phyloP scores from a whole-genome alignment of 92 coral and sea anemone species.

The Zoanthus solanderi region DNA sequence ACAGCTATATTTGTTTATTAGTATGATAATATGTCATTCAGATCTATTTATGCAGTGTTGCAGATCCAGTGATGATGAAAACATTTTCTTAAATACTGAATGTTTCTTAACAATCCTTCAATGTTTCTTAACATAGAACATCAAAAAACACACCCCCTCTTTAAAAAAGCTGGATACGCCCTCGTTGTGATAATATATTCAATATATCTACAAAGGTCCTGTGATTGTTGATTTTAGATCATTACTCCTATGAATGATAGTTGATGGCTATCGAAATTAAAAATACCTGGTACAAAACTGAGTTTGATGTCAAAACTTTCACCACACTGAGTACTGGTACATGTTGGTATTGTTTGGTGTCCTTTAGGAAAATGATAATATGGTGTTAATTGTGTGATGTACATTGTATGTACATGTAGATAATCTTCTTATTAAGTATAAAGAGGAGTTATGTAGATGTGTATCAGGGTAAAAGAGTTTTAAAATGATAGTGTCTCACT shows the following conservation, averaged over 20 bases:
- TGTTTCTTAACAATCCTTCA: background rate
- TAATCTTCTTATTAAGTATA: background rate
- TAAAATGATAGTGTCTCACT: background rate
- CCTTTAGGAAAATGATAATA: background rate
- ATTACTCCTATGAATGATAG: background rate
- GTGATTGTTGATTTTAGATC: background rate
- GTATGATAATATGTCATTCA: background rate
- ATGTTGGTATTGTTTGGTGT: background rate
- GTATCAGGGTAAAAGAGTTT: background rate
- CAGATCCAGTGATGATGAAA: background rate
- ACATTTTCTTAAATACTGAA: background rate
- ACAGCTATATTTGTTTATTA: background rate
- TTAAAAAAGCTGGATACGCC: background rate
- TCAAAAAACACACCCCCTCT: background rate
- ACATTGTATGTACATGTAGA: background rate
- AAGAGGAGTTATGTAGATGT: background rate
- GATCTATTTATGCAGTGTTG: background rate
- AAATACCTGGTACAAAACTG: background rate
- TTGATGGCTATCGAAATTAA: background rate
- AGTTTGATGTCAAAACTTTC: background rate
- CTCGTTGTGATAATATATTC: background rate
- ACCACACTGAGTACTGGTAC: conserved; percentile 1
- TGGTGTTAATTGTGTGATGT: background rate
- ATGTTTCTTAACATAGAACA: background rate
- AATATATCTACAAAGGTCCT: background rate